Conservation (phyloP, 1,140 invertebrate species). For the Coelopa frigida region DNA sequence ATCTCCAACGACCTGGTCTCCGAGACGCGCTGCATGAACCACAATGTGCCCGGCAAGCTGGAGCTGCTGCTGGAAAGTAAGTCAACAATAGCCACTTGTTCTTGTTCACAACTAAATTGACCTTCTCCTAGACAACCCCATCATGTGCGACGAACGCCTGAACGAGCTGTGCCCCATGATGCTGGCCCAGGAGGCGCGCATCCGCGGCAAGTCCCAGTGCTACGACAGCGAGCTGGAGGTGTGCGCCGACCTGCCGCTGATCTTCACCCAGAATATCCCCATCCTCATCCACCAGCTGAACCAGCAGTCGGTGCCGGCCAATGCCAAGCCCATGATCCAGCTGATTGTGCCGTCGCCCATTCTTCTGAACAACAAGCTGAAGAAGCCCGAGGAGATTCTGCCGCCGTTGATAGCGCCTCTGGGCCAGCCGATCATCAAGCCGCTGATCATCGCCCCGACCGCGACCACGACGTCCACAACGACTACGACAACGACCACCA, state of each 20-base stretch:
- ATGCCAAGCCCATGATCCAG: constrained; percentile 10
- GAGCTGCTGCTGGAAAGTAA: constrained; percentile 73
- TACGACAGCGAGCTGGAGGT: constrained; percentile 49
- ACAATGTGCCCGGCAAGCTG: constrained; percentile 64
- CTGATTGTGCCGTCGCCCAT: constrained; percentile 28
- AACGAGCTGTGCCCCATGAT: constrained; percentile 59
- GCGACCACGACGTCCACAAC: not conserved
- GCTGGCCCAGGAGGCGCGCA: constrained; percentile 60
- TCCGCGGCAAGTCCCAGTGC: constrained; percentile 54
- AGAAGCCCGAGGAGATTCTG: constrained; percentile 33
- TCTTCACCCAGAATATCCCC: too few species aligned
- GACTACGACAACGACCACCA: constrained; percentile 18
- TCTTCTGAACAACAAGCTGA: constrained; percentile 23
- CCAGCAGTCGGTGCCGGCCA: constrained; percentile 13
- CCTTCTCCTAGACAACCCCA: constrained; percentile 60
- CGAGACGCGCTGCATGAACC: constrained; percentile 67
- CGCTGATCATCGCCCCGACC: constrained; percentile 17
- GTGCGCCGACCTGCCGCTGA: constrained; percentile 44
- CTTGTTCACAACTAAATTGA: not conserved
- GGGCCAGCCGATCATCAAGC: constrained; percentile 47
- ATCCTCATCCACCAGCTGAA: constrained; percentile 3
- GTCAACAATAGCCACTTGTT: constrained; percentile 5
- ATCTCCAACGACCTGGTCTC: constrained; percentile 65
- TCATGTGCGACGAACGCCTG: constrained; percentile 61
- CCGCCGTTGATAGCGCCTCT: constrained; percentile 47